A percentile compares a stretch with the other conserved stretches of the same genome.
phyloP scores from a whole-genome alignment of 2,113 vertebrate species.

The Synchiropus splendidus region DNA sequence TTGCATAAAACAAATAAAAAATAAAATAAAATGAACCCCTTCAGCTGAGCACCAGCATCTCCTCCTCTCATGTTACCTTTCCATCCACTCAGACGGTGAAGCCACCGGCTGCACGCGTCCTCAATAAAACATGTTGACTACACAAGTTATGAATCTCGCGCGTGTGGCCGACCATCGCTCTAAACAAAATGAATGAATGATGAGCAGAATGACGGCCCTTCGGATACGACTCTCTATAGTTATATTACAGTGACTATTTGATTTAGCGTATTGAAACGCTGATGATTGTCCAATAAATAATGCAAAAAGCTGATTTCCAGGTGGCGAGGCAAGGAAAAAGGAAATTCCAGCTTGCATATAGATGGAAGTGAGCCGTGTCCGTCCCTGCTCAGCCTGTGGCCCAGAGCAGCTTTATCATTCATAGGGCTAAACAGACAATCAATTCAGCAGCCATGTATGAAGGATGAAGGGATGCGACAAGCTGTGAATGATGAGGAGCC shows the following conservation, averaged over 20 bases:
- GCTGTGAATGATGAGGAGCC: conserved; percentile 91
- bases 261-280: conserved; percentile 53
- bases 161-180: conserved; percentile 22
- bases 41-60: neutral
- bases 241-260: conserved; percentile 53
- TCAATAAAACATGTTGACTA: conserved; percentile 53
- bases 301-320: conserved; percentile 54
- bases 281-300: conserved; percentile 59
- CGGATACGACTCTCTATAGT: conserved; percentile 42
- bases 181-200: conserved; percentile 59
- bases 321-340: conserved; percentile 27
- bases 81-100: conserved; percentile 1
- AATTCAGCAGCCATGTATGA: conserved; percentile 89
- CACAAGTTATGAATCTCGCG: conserved; percentile 47
- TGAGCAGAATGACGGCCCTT: conserved; percentile 32
- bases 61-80: conserved; percentile 26
- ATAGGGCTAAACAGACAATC: conserved; percentile 96
- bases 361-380: conserved; percentile 46
- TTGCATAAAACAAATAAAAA: too few relatives aligned
- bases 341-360: conserved; percentile 52
- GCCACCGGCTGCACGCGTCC: conserved; percentile 1
- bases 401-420: conserved; percentile 83
- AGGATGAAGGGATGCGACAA: conserved; percentile 89
- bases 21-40: too few relatives aligned
- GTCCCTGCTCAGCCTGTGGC: conserved; percentile 72